phyloP scores from a whole-genome alignment of 2,113 vertebrate genomes.

The Peromyscus polionotus region DNA sequence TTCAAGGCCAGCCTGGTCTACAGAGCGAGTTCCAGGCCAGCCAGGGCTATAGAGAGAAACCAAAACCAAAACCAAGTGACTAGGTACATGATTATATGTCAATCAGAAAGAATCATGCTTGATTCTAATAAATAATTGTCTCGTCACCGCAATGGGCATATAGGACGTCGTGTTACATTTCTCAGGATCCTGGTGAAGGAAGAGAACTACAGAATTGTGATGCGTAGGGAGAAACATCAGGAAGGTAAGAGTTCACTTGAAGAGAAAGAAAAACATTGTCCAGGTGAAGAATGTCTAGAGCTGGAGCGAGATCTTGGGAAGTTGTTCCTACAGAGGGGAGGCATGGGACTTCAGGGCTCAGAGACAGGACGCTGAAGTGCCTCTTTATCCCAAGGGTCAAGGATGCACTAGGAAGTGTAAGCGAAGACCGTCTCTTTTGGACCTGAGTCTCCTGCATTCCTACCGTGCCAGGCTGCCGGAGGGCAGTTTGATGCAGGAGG shows the following conservation, averaged over 20 bases:
- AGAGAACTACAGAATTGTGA: neutral
- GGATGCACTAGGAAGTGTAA: neutral
- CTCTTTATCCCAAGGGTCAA: neutral
- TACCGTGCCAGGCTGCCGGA: neutral
- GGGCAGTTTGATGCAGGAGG: neutral
- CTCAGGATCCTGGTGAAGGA: neutral
- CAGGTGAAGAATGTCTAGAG: neutral
- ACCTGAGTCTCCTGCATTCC: neutral
- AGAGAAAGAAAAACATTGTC: neutral
- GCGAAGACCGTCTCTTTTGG: no score
- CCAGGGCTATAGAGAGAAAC: neutral
- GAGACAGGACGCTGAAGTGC: neutral
- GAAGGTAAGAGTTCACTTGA: neutral
- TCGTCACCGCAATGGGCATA: neutral
- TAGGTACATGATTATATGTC: neutral
- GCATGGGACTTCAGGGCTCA: no score
- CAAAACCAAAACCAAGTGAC: neutral
- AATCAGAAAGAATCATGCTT: neutral
- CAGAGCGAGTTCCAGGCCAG: no score
- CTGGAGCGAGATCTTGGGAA: neutral
- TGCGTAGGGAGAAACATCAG: neutral
- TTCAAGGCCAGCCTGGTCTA: no score
- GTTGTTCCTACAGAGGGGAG: neutral
- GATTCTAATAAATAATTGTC: neutral
- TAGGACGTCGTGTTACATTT: neutral